Base-by-base conservation (phyloP, 2,888 invertebrate species). In the Thymelicus sylvestris region DNA sequence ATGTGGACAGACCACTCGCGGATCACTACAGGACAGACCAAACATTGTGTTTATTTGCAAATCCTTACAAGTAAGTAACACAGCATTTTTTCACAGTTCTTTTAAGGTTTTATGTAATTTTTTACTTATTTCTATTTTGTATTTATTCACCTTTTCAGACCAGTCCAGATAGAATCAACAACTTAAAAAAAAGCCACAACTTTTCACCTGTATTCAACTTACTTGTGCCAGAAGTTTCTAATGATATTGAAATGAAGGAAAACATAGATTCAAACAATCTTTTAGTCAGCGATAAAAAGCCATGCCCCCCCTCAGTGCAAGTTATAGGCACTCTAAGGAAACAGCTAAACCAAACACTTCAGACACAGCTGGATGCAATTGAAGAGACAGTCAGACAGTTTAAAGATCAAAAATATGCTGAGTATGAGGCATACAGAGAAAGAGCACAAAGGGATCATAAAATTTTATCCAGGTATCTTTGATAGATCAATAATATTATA, bases 311-410 rank as follows among this genome's bases (percentile, higher is more conserved):
- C 13, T 86, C 94, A 55, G 94, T 95, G 80, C 89, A 94, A 73
- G 95, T 95, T 72, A 91, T 96, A 74, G 93, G 94, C 67, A 93
- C 92, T 63, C 90, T 97, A 48, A 96, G 95, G 80, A 95, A 96
- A 78, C 95, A 96, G 80, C 93, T 97, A 73, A 95, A 96, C 72
- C 95, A 95, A 77, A 96, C 95, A 63, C 88, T 97, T 67, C 95
- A 96, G 82, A 94, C 95, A 62, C 96, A 97, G 88, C 95, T 96
- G 66, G 94, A 95, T 61, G 95, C 95, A 2, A 95, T 97, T 62
- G 97, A 97, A 81, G 96, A 97, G 79, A 95, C 96, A 77, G 96
- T 98, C 73, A 95, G 96, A 80, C 95, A 95, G 73, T 97, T 95
- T 88, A 95, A 96, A 75, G 96, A 96, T 80, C 95, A 96, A 82